Evolutionary conservation across 2,113 vertebrate species (phyloP).

Genomic region (Empidonax alnorum): DNA sequence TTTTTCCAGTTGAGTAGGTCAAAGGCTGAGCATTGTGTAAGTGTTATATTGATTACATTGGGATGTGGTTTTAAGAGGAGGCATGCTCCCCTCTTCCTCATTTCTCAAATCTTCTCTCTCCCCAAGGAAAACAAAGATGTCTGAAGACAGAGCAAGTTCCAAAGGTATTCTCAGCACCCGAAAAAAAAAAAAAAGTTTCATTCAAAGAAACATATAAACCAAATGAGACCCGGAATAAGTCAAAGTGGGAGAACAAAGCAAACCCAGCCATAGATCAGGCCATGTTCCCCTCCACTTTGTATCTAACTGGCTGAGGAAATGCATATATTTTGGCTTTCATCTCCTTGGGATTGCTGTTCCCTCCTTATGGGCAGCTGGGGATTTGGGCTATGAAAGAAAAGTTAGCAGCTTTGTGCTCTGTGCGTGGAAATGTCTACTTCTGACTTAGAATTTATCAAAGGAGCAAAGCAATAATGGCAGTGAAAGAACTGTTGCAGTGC

Average conservation of each 20-base stretch:
- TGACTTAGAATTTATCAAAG: conserved; percentile 30
- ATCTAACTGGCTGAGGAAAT: neutral
- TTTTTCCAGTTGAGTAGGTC: neutral
- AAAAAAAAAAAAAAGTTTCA: neutral
- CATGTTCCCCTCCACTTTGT: neutral
- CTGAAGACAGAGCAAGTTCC: neutral
- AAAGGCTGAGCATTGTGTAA: neutral
- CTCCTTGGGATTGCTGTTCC: neutral
- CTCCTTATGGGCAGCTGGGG: neutral
- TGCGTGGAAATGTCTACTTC: neutral
- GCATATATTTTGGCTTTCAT: conserved; percentile 12
- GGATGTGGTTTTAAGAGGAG: neutral
- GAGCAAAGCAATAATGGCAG: neutral
- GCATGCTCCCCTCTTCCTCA: neutral
- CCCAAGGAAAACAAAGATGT: neutral
- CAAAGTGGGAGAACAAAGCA: neutral
- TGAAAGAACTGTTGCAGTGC: conserved; percentile 5
- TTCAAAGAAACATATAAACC: neutral
- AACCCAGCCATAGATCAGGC: neutral
- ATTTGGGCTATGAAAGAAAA: neutral
- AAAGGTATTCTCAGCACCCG: neutral
- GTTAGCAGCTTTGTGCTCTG: neutral
- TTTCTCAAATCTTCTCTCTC: neutral
- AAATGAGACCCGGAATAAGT: neutral
- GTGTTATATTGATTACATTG: neutral